phyloP scores from a whole-genome alignment of 2,113 vertebrate genomes.

The Maccullochella peelii region DNA sequence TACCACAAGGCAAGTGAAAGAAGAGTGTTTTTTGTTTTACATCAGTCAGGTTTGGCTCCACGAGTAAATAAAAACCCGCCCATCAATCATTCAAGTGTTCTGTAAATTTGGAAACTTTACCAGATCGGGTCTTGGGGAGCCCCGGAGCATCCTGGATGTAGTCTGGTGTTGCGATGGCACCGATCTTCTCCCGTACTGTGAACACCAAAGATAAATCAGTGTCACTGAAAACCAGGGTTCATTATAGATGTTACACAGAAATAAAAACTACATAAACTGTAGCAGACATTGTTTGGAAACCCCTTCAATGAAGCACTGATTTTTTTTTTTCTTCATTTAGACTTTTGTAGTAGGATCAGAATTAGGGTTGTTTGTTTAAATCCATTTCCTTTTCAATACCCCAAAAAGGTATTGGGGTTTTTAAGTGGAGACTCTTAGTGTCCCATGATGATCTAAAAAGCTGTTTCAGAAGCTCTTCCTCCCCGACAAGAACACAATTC shows the following conservation, averaged over 20 bases:
- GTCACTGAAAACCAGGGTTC: neutral
- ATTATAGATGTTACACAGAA: no score
- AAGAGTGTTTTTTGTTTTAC: no score
- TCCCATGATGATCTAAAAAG: neutral
- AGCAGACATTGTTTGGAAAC: neutral
- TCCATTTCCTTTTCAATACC: neutral
- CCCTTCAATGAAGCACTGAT: neutral
- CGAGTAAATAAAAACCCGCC: neutral
- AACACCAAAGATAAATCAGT: neutral
- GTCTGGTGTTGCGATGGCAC: constrained; percentile 96
- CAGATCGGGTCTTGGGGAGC: constrained; percentile 98
- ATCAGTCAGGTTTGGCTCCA: neutral
- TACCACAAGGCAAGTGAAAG: no score
- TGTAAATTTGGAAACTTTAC: constrained; percentile 72
- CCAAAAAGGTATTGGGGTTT: neutral
- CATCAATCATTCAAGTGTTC: neutral
- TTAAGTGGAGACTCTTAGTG: neutral
- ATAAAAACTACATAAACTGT: neutral
- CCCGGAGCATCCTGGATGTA: constrained; percentile 95
- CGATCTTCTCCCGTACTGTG: constrained; percentile 95
- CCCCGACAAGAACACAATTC: no score
- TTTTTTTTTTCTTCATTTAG: neutral
- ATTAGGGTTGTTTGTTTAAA: neutral
- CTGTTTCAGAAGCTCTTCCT: no score
- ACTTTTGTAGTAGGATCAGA: neutral